phyloP scores from a whole-genome alignment of 2,797 vertebrate species.

The Molothrus ater region DNA sequence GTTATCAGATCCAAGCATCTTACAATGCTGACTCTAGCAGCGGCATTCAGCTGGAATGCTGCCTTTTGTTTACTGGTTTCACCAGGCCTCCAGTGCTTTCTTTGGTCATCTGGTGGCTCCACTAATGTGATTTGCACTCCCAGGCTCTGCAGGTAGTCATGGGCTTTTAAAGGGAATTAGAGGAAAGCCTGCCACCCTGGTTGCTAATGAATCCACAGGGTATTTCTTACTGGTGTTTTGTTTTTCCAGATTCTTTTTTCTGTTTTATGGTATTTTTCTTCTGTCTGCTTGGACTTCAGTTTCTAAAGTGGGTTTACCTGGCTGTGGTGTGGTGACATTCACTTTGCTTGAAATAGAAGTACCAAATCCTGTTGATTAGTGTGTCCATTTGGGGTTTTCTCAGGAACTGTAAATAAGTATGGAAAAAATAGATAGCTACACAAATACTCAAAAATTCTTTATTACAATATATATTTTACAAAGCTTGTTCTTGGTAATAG shows the following conservation, averaged over 20 bases:
- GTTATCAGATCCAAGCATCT: slow-evolving; percentile 77
- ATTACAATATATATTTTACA: not conserved
- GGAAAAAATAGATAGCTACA: not conserved
- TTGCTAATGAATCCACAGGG: slow-evolving; percentile 78
- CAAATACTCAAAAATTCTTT: not conserved
- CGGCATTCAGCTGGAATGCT: slow-evolving; percentile 90
- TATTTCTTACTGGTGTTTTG: slow-evolving; percentile 50
- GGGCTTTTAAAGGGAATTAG: slow-evolving; percentile 88
- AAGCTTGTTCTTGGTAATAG: not conserved
- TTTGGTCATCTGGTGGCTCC: slow-evolving; percentile 87
- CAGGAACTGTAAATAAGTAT: not conserved
- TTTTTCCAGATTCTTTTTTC: not conserved
- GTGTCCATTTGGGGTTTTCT: not conserved
- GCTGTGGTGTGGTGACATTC: not conserved
- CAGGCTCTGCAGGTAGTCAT: slow-evolving; percentile 88
- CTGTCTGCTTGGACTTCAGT: not conserved
- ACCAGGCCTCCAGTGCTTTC: slow-evolving; percentile 81
- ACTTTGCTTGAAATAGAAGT: not conserved
- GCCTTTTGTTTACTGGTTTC: slow-evolving; percentile 84
- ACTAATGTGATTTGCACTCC: slow-evolving; percentile 89
- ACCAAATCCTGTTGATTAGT: not conserved
- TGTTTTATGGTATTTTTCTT: not conserved
- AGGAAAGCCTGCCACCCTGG: slow-evolving; percentile 76
- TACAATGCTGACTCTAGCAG: slow-evolving; percentile 84
- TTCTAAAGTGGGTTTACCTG: not conserved